phyloP scores from a whole-genome alignment of 2,888 invertebrate genomes.

The Aphrophora alni region DNA sequence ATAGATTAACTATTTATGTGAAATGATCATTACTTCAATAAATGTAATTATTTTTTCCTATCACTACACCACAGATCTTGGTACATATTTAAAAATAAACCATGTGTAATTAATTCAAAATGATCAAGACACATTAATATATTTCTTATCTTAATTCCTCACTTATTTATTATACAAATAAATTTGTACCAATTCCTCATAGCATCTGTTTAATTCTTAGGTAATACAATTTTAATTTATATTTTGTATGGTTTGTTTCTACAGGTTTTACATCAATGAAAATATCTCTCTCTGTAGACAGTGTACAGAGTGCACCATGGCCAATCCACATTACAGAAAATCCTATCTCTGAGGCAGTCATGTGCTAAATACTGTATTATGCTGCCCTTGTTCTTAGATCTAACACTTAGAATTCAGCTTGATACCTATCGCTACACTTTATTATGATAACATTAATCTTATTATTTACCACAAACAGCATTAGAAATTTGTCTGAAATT shows the following conservation, averaged over 20 bases:
- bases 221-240: background rate
- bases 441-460: background rate
- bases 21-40: no score
- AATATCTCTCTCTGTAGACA: slow-evolving; percentile 47
- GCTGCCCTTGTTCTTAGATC: slow-evolving; percentile 25
- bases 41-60: no score
- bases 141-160: no score
- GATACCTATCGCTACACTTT: background rate
- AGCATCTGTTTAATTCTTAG: no score
- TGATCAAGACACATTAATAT: no score
- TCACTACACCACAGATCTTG: no score
- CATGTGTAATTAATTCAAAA: no score
- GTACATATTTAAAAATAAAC: no score
- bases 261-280: slow-evolving; percentile 44
- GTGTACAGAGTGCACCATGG: slow-evolving; percentile 63
- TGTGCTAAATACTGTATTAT: slow-evolving; percentile 64
- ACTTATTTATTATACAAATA: no score
- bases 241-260: slow-evolving; percentile 32
- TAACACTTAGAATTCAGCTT: slow-evolving; percentile 10
- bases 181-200: no score
- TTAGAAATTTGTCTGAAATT: background rate
- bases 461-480: background rate
- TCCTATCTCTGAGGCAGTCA: slow-evolving; percentile 76
- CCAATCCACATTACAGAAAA: slow-evolving; percentile 80
- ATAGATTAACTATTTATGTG: no score